phyloP scores from a whole-genome alignment of 2,888 invertebrate genomes.

The Schrankia costaestrigalis region DNA sequence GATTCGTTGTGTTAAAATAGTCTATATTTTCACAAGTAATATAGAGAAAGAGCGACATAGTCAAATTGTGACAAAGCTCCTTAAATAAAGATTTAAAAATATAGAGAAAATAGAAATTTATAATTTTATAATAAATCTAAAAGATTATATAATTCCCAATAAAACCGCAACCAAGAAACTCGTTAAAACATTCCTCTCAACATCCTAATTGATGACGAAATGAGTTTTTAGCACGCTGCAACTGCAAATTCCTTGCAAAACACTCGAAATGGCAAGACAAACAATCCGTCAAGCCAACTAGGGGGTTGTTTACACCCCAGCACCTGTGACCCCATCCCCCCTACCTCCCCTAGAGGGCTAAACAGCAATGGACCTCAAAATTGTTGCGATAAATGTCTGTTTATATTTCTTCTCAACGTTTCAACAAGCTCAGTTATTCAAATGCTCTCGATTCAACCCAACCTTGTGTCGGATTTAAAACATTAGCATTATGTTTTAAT shows the following conservation, averaged over 20 bases:
- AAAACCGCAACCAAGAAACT: no score
- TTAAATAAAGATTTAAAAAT: no score
- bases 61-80: no score
- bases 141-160: no score
- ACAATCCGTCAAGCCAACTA: conserved; percentile 62
- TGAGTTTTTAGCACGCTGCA: conserved; percentile 41
- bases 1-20: no score
- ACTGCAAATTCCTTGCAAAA: conserved; percentile 54
- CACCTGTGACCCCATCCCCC: conserved; percentile 57
- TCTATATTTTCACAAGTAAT: no score
- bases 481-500: conserved; percentile 34
- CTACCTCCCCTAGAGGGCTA: conserved; percentile 30
- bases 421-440: conserved; percentile 55
- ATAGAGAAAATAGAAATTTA: no score
- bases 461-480: conserved; percentile 29
- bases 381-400: conserved; percentile 69
- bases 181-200: no score
- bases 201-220: conserved; percentile 29
- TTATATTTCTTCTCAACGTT: conserved; percentile 61
- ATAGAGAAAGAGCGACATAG: no score
- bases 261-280: conserved; percentile 53
- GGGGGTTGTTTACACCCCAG: conserved; percentile 32
- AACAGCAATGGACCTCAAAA: conserved; percentile 51
- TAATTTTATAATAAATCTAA: no score
- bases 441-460: conserved; percentile 63